Evolutionary conservation across 2,888 invertebrate genomes (phyloP).

Genomic region (Drosophila picticornis): DNA sequence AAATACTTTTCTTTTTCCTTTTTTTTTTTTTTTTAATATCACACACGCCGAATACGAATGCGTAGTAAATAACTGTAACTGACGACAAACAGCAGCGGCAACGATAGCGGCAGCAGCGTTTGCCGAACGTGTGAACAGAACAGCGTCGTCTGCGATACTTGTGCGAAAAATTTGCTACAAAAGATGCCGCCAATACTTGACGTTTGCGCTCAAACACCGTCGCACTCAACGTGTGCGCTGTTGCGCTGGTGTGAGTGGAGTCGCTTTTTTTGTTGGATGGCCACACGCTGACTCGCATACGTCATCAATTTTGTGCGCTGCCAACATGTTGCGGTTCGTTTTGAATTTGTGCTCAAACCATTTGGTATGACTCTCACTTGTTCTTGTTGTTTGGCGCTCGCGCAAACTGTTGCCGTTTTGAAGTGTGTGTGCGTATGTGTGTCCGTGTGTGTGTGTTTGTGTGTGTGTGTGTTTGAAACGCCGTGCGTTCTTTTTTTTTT

Average conservation of each 20-base stretch:
- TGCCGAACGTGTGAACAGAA: constrained; percentile 70
- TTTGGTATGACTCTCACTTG: constrained; percentile 21
- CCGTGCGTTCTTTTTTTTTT: constrained; percentile 23
- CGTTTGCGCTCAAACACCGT: constrained; percentile 57
- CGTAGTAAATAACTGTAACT: constrained; percentile 40
- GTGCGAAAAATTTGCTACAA: constrained; percentile 68
- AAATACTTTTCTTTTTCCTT: constrained; percentile 4
- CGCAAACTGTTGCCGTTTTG: constrained; percentile 71
- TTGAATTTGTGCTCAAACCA: constrained; percentile 41
- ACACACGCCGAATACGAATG: constrained; percentile 40
- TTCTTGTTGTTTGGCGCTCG: constrained; percentile 41
- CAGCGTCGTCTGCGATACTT: constrained; percentile 68
- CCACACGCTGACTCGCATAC: constrained; percentile 33
- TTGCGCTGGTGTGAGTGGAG: constrained; percentile 21
- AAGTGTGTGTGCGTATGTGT: not conserved
- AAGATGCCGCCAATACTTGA: constrained; percentile 70
- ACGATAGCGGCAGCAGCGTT: constrained; percentile 43
- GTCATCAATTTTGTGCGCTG: constrained; percentile 46
- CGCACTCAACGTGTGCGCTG: constrained; percentile 57
- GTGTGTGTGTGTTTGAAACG: constrained; percentile 32
- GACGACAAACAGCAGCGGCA: constrained; percentile 31
- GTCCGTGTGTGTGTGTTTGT: constrained; percentile 21
- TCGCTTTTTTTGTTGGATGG: constrained; percentile 1
- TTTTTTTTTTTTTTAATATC: constrained; percentile 19
- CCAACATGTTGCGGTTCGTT: constrained; percentile 56